A percentile compares a stretch with the other conserved stretches of the same genome.
These are phyloP conservation scores for Marmota monax DNA, from an alignment of 2,113 vertebrate species.

Conservation along the genomic window DNA sequence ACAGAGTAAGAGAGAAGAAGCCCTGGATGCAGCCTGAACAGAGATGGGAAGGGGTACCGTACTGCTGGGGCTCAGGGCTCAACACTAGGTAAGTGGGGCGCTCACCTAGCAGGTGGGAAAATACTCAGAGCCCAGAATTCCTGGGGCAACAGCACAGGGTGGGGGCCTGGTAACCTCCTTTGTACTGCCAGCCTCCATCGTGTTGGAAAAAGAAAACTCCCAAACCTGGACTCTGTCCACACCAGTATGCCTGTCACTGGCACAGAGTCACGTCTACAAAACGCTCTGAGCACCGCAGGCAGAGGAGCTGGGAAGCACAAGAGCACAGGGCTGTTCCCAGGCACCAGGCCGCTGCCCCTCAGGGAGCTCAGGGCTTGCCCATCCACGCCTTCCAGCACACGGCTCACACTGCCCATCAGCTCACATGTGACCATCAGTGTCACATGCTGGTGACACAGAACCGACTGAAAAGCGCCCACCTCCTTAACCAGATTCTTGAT, in stretches of 20 bases:
- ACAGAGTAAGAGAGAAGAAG: neutral
- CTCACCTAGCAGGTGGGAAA: rapidly evolving
- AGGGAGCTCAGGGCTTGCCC: neutral
- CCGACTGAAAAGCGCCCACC: conserved; percentile 78
- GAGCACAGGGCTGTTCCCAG: neutral
- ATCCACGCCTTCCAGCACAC: neutral
- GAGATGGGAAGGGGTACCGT: neutral
- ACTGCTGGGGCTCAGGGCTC: neutral
- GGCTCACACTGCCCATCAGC: neutral
- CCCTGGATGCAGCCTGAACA: neutral
- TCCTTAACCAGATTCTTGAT: conserved; percentile 94
- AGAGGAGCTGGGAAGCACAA: neutral
- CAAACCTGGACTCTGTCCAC: neutral
- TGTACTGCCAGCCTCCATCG: neutral
- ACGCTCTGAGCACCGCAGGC: neutral
- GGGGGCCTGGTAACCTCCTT: neutral
- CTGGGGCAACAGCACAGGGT: neutral
- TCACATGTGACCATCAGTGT: no score
- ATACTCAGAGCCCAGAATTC: neutral
- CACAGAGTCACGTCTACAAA: neutral
- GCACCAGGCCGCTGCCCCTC: neutral
- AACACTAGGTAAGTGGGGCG: neutral
- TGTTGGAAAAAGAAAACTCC: neutral
- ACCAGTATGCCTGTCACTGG: neutral
- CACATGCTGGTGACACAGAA: neutral